Evolutionary conservation across 2,888 invertebrate species (phyloP).

Genomic region (Aricia artaxerxes): DNA sequence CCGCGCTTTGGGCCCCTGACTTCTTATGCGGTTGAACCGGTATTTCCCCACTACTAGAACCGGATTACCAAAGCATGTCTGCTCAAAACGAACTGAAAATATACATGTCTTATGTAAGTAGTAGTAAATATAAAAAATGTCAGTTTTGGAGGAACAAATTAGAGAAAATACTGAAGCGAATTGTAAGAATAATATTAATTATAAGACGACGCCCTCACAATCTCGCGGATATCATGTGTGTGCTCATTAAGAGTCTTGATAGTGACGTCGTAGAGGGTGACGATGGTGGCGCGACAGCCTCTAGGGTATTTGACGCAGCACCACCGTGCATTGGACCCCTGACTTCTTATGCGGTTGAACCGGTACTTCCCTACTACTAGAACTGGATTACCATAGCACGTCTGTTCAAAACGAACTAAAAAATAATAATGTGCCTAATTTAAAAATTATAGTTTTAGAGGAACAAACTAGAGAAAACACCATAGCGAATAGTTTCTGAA

Average conservation of each 20-base stretch:
- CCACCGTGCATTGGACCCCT: slow-evolving; percentile 50
- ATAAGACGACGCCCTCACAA: too few species aligned
- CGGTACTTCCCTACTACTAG: slow-evolving; percentile 46
- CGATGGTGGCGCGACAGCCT: slow-evolving; percentile 48
- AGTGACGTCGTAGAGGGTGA: slow-evolving; percentile 47
- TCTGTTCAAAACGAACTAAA: neutral
- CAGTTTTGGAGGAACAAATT: too few species aligned
- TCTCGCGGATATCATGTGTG: slow-evolving; percentile 42
- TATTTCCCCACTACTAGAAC: slow-evolving; percentile 44
- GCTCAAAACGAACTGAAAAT: neutral
- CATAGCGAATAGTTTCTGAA: too few species aligned
- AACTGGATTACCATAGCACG: neutral
- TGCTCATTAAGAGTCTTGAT: slow-evolving; percentile 47
- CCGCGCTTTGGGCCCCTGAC: slow-evolving; percentile 45
- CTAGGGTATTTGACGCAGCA: slow-evolving; percentile 46
- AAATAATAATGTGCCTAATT: neutral
- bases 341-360: slow-evolving; percentile 46
- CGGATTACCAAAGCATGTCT: neutral
- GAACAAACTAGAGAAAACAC: too few species aligned
- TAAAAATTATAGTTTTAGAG: too few species aligned
- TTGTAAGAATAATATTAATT: too few species aligned
- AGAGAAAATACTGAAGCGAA: too few species aligned
- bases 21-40: slow-evolving; percentile 48
- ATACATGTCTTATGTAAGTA: neutral
- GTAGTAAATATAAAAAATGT: too few species aligned